Evolutionary conservation across 2,888 invertebrate species (phyloP).

Genomic region (Eubasilissa splendida): DNA sequence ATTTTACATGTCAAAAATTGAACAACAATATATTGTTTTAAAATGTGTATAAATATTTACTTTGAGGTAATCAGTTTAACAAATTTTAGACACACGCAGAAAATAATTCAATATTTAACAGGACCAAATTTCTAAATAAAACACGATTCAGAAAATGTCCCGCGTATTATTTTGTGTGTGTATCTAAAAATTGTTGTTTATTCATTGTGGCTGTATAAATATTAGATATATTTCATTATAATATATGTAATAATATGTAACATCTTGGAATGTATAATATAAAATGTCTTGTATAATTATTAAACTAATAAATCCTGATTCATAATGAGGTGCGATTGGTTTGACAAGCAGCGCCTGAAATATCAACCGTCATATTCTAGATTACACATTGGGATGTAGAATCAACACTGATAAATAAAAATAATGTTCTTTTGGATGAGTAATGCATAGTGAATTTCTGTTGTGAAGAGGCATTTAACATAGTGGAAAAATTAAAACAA

Average conservation of each 20-base stretch:
- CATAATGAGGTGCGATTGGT: slow-evolving; percentile 63
- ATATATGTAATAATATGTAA: slow-evolving; percentile 41
- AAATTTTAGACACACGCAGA: slow-evolving; percentile 35
- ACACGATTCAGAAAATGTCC: background rate
- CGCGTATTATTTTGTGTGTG: background rate
- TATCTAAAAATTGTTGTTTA: slow-evolving; percentile 28
- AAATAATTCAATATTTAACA: slow-evolving; percentile 23
- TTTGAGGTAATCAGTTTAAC: slow-evolving; percentile 56
- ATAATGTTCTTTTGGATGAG: background rate
- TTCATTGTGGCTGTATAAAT: slow-evolving; percentile 37
- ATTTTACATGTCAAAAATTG: background rate
- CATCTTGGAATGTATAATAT: slow-evolving; percentile 48
- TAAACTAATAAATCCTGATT: slow-evolving; percentile 61
- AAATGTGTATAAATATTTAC: slow-evolving; percentile 38
- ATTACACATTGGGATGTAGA: slow-evolving; percentile 32
- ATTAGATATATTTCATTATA: slow-evolving; percentile 40
- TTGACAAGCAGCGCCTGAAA: slow-evolving; percentile 62
- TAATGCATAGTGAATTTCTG: too few relatives aligned
- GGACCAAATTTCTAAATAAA: background rate
- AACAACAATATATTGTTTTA: slow-evolving; percentile 35
- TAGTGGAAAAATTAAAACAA: slow-evolving; percentile 15
- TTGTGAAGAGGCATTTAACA: too few relatives aligned
- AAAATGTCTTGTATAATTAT: slow-evolving; percentile 47
- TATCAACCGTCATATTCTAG: slow-evolving; percentile 1
- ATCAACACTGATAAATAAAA: background rate